These are phyloP conservation scores for Tetramorium alpestre DNA, from an alignment of 1,140 invertebrate species.

Conservation along the genomic window DNA sequence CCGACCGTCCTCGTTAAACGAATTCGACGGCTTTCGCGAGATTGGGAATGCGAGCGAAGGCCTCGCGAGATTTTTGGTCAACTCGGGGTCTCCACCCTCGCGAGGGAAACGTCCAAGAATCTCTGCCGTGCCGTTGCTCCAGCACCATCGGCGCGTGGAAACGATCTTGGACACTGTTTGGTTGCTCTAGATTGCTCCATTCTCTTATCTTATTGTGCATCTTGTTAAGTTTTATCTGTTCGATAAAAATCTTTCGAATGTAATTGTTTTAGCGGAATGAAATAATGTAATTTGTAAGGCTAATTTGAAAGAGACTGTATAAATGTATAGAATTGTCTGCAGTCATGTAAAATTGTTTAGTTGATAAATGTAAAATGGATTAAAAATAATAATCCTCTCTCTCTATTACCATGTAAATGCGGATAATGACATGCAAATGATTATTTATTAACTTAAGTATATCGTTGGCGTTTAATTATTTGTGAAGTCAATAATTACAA, in stretches of 20 bases:
- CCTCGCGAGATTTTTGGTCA: slow-evolving; percentile 69
- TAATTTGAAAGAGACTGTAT: not conserved
- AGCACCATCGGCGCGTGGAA: not conserved
- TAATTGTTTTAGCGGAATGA: not conserved
- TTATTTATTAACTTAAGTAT: slow-evolving; percentile 23
- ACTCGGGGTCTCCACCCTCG: slow-evolving; percentile 58
- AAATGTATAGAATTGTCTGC: not conserved
- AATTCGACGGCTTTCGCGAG: slow-evolving; percentile 76
- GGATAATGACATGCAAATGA: slow-evolving; percentile 11
- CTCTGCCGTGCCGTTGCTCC: not conserved
- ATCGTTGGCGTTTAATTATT: slow-evolving; percentile 39
- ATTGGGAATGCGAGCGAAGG: slow-evolving; percentile 68
- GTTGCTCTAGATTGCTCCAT: not conserved
- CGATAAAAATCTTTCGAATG: not conserved
- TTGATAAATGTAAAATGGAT: not conserved
- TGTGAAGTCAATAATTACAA: slow-evolving; percentile 48
- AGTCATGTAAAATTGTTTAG: not conserved
- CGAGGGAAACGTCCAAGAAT: not conserved
- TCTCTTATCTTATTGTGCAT: not conserved
- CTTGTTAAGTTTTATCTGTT: not conserved
- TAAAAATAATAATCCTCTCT: slow-evolving; percentile 17
- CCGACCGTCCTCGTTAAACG: slow-evolving; percentile 75
- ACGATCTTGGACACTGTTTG: not conserved
- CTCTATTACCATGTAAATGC: not conserved
- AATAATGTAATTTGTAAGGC: not conserved